These are phyloP conservation scores for Julus scandinavius DNA, from an alignment of 2,888 invertebrate species.

Conservation along the genomic window DNA sequence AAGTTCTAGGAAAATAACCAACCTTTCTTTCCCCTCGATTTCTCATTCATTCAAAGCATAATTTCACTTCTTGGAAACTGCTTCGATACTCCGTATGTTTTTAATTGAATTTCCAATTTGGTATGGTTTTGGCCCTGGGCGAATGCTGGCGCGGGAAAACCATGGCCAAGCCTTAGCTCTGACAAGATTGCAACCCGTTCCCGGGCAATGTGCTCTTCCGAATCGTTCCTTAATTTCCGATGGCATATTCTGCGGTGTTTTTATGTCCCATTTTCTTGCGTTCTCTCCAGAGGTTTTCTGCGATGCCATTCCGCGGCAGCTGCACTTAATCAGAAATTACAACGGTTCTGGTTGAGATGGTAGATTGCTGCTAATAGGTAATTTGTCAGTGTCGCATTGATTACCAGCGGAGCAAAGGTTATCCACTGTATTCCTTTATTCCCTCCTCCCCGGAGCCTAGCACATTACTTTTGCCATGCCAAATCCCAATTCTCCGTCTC, in stretches of 20 bases:
- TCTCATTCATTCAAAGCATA: too few species aligned
- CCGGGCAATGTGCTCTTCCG: background rate
- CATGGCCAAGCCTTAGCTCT: too few species aligned
- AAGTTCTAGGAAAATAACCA: too few species aligned
- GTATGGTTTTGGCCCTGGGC: too few species aligned
- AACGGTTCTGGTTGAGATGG: background rate
- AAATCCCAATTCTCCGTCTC: background rate
- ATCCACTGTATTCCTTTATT: background rate
- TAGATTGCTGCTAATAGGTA: background rate
- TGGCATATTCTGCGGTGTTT: background rate
- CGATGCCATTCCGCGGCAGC: background rate
- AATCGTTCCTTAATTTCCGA: slow-evolving; percentile 3
- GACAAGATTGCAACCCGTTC: background rate
- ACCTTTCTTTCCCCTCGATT: too few species aligned
- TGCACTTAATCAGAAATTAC: background rate
- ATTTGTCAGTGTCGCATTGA: slow-evolving; percentile 18
- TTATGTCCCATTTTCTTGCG: background rate
- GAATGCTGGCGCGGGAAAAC: too few species aligned
- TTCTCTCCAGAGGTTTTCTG: background rate
- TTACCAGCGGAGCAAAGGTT: slow-evolving; percentile 2
- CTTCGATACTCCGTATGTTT: too few species aligned
- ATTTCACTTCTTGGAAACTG: too few species aligned
- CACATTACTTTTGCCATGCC: background rate
- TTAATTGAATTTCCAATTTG: too few species aligned
- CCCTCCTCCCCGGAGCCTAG: background rate